Evolutionary conservation across 2,888 invertebrate species (phyloP), one percentile per base, ranked within the genome.

Genomic region (Drosophila putrida): DNA sequence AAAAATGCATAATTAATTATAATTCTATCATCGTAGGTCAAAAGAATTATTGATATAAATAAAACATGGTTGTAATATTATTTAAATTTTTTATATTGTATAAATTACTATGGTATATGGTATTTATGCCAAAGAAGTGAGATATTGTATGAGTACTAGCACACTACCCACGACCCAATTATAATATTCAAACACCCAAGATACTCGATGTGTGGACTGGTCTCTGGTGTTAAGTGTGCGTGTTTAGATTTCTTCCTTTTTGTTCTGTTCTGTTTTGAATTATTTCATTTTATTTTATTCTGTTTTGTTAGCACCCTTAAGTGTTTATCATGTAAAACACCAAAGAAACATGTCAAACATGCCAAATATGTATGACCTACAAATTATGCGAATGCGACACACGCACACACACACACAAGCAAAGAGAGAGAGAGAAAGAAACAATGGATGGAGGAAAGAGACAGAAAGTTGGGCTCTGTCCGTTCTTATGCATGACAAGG

Each of bases 281-380:
- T 38, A 11, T 35, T 27, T 39, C 39, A 41, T 27, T 46, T 43
- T 46, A 36, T 51, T 63, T 58, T 46, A 43, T 46, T 61, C 39
- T 58, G 61, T 62, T 72, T 66, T 47, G 71, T 67, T 50, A 43
- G 47, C 82, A 84, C 78, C 78, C 80, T 84, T 71, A 77, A 88
- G 80, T 88, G 86, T 84, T 88, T 86, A 89, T 86, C 84, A 79
- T 88, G 90, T 89, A 76, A 76, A 89, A 88, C 82, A 83, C 70
- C 76, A 78, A 89, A 80, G 75, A 87, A 83, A 82, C 85, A 89
- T 89, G 88, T 82, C 82, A 86, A 88, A 90, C 89, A 90, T 89
- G 72, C 80, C 76, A 86, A 84, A 82, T 84, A 89, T 89, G 88
- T 75, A 78, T 84, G 88, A 88, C 90, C 88, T 78, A 88, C 86